These are phyloP conservation scores for Eurytoma californica DNA, from an alignment of 2,888 invertebrate species.

Conservation along the genomic window DNA sequence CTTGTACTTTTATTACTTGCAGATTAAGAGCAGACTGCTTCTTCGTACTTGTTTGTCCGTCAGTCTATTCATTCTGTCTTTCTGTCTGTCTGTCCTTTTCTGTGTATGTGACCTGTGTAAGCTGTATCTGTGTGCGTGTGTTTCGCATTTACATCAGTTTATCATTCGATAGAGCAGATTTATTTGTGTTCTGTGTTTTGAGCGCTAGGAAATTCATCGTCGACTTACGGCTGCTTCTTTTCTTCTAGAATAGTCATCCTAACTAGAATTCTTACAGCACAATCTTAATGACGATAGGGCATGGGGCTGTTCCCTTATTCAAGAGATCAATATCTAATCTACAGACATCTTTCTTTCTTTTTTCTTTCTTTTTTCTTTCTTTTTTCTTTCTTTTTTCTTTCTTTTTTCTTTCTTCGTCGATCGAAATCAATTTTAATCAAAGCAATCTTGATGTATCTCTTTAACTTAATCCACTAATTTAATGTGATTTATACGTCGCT, in stretches of 20 bases:
- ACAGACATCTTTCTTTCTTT: neutral
- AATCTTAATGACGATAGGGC: conserved; percentile 33
- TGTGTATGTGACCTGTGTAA: conserved; percentile 53
- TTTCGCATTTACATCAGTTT: conserved; percentile 2
- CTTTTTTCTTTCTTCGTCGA: conserved; percentile 25
- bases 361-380: conserved; percentile 27
- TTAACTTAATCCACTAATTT: too few relatives aligned
- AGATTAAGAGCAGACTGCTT: conserved; percentile 69
- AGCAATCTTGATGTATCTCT: too few relatives aligned
- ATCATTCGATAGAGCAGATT: conserved; percentile 53
- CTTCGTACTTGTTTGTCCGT: too few relatives aligned
- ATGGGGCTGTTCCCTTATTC: conserved; percentile 34
- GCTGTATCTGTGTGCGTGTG: conserved; percentile 55
- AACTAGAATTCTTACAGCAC: conserved; percentile 2
- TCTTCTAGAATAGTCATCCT: conserved; percentile 51
- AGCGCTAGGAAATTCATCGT: conserved; percentile 45
- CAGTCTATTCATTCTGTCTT: too few relatives aligned
- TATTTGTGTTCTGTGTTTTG: conserved; percentile 56
- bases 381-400: conserved; percentile 26
- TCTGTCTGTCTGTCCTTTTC: neutral
- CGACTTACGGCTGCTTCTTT: conserved; percentile 23
- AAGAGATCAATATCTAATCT: conserved; percentile 22
- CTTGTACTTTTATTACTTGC: conserved; percentile 65
- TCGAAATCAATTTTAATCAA: too few relatives aligned
- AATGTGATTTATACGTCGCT: too few relatives aligned